These are phyloP conservation scores for Macrostomum cliftonense DNA, from an alignment of 2,888 invertebrate species.

Conservation along the genomic window DNA sequence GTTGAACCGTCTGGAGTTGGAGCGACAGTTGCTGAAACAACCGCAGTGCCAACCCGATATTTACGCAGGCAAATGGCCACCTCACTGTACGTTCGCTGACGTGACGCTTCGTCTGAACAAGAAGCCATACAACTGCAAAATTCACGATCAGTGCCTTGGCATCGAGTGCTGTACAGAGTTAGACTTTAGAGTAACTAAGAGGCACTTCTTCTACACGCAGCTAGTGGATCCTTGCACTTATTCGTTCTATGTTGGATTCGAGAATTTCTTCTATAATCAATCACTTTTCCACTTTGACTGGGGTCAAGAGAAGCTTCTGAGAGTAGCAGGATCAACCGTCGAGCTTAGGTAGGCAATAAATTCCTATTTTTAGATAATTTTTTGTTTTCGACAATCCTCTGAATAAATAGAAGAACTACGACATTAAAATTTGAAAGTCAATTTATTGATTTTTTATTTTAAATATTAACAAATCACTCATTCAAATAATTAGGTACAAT, in stretches of 20 bases:
- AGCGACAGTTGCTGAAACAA: not conserved
- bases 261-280: conserved; percentile 14
- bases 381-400: too few species aligned
- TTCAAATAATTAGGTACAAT: not conserved
- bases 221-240: conserved; percentile 17
- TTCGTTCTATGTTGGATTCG: conserved; percentile 15
- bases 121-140: conserved; percentile 12
- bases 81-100: not conserved
- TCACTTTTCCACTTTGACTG: conserved; percentile 6
- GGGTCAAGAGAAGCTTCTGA: not conserved
- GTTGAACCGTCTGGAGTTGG: not conserved
- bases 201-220: conserved; percentile 13
- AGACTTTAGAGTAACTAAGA: not conserved
- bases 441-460: too few species aligned
- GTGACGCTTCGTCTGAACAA: not conserved
- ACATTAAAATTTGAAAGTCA: too few species aligned
- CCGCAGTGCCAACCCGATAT: not conserved
- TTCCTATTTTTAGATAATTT: too few species aligned
- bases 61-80: not conserved
- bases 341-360: too few species aligned
- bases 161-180: conserved; percentile 14
- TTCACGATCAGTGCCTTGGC: conserved; percentile 13
- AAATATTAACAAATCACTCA: too few species aligned
- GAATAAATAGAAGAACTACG: too few species aligned
- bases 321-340: too few species aligned